phyloP scores from a whole-genome alignment of 2,797 vertebrate genomes.

The Malurus splendens region DNA sequence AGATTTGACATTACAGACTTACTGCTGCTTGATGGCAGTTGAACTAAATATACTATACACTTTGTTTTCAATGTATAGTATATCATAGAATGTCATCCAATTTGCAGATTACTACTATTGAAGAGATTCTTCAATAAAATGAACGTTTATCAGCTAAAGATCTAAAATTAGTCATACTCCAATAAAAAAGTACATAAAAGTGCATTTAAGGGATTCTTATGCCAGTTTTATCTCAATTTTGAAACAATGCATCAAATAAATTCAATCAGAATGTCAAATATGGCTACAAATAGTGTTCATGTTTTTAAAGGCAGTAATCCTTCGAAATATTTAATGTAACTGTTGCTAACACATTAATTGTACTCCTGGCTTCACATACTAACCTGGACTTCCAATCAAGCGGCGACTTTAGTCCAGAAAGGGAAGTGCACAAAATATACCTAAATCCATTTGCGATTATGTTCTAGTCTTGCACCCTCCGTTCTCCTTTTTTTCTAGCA shows the following conservation, averaged over 20 bases:
- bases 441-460: conserved; percentile 74
- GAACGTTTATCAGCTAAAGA: conserved; percentile 69
- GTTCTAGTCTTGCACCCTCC: conserved; percentile 82
- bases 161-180: conserved; percentile 77
- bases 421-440: conserved; percentile 73
- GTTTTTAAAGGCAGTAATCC: conserved; percentile 77
- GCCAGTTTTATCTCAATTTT: conserved; percentile 74
- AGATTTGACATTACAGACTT: conserved; percentile 41
- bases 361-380: conserved; percentile 78
- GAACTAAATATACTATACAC: conserved; percentile 36
- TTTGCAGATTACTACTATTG: conserved; percentile 58
- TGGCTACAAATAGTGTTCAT: conserved; percentile 72
- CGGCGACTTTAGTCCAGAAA: conserved; percentile 73
- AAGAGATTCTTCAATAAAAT: conserved; percentile 67
- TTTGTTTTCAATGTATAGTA: conserved; percentile 25
- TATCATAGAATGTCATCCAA: conserved; percentile 37
- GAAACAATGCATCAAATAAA: conserved; percentile 76
- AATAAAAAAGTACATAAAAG: conserved; percentile 79
- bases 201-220: conserved; percentile 76
- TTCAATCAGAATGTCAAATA: conserved; percentile 72
- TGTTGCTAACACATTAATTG: conserved; percentile 80
- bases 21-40: conserved; percentile 55
- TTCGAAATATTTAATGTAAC: conserved; percentile 74
- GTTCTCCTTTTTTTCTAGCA: conserved; percentile 67
- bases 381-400: conserved; percentile 77